Base-by-base conservation (phyloP, 2,113 vertebrate genomes). In the Otocyon megalotis region DNA sequence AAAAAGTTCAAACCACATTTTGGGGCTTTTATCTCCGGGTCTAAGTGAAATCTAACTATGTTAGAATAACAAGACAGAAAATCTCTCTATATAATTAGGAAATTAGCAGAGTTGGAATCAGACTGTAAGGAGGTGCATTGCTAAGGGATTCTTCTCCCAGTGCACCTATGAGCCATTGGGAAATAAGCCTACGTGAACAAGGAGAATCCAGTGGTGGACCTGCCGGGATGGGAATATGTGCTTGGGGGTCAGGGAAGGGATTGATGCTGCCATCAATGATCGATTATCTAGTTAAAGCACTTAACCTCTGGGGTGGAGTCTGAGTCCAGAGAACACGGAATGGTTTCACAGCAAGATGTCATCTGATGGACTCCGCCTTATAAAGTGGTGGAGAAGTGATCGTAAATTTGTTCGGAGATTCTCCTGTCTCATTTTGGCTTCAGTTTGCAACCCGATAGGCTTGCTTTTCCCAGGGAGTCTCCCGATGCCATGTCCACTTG, bases 1-100 rank as follows among this genome's bases (percentile, higher is more conserved):
- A 87, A 94, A 60, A 96, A 86, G 74, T 94, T 86, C 72, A 93
- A 74, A 65, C 83, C 93, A 60, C 79, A 95, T 80, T 95, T 93
- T 32, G 43, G 69, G 95, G 13, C 22, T 94, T 24, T 81, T 91
- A 79, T 74, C 37, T 26, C 37, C 26, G 97, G 90, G 72, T 88
- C 96, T 97, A 97, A 98, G 98, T 95, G 97, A 93, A 92, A 96
- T 92, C 96, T 98, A 96, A 94, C 96, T 97, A 63, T 81, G 56
- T 92, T 98, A 97, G 94, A 97, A 81, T 88, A 97, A 87, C 69
- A 80, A 98, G 97, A 96, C 86, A 98, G 96, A 97, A 98, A 98
- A 98, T 98, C 97, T 94, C 95, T 98, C 85, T 84, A 93, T 94
- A 97, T 98, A 98, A 98, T 98, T 98, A 98, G 96, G 97, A 98